Conservation (phyloP, 2,888 invertebrate species). For the Macrophya annulata region DNA sequence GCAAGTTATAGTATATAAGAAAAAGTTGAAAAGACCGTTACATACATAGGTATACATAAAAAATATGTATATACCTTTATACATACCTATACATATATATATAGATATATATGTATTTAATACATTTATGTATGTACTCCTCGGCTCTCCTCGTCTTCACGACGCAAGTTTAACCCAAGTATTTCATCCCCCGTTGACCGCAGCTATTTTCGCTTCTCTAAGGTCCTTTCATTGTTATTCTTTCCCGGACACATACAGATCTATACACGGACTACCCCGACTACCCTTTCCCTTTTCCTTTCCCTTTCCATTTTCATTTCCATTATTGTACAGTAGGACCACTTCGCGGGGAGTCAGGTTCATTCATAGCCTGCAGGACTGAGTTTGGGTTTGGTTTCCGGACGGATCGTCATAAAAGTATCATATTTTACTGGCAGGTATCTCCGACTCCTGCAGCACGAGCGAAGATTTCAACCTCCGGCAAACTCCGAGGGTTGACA, state of each 20-base stretch:
- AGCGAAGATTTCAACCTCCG: background rate
- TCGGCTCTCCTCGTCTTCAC: background rate
- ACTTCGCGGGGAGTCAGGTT: constrained; percentile 28
- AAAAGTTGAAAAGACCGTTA: constrained; percentile 1
- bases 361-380: background rate
- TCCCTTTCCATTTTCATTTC: constrained; percentile 12
- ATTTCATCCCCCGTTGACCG: constrained; percentile 36
- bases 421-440: constrained; percentile 3
- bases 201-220: background rate
- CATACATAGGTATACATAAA: background rate
- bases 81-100: too few relatives aligned
- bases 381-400: background rate
- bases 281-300: background rate
- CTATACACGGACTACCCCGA: background rate
- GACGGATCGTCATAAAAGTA: constrained; percentile 22
- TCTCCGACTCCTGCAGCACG: background rate
- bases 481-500: constrained; percentile 1
- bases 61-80: background rate
- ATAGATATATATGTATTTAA: background rate
- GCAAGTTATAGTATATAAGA: background rate
- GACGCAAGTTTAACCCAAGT: background rate
- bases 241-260: background rate
- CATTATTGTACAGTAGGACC: constrained; percentile 27
- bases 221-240: constrained; percentile 10
- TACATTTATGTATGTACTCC: background rate